phyloP scores from a whole-genome alignment of 2,113 vertebrate genomes.

The Acrocephalus arundinaceus region DNA sequence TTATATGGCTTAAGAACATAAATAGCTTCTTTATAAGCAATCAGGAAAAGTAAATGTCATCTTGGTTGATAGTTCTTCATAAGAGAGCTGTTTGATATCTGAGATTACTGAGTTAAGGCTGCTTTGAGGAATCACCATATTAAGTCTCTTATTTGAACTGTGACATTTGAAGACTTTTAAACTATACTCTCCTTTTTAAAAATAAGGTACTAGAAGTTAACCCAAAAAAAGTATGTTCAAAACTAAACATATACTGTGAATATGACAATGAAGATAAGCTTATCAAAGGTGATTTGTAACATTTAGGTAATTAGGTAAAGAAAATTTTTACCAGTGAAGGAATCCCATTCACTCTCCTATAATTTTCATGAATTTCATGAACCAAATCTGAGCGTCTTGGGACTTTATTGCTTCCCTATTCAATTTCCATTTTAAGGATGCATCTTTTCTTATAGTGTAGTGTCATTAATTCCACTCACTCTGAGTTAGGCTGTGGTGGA shows the following conservation, averaged over 20 bases:
- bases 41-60: background rate
- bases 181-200: background rate
- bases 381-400: background rate
- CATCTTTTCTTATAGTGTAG: background rate
- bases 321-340: background rate
- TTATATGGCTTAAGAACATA: background rate
- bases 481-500: constrained; percentile 83
- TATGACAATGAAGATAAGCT: background rate
- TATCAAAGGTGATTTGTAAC: background rate
- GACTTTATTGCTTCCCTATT: background rate
- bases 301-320: background rate
- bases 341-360: background rate
- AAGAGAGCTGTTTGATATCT: background rate
- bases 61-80: background rate
- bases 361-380: background rate
- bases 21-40: background rate
- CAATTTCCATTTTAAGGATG: background rate
- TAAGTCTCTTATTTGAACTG: background rate
- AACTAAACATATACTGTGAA: background rate
- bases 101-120: background rate
- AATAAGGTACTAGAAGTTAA: background rate
- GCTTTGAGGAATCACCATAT: background rate
- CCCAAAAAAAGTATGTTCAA: background rate
- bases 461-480: constrained; percentile 69
- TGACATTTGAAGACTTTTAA: background rate